Conservation (phyloP, 2,113 vertebrate genomes). For the Lates calcarifer region DNA sequence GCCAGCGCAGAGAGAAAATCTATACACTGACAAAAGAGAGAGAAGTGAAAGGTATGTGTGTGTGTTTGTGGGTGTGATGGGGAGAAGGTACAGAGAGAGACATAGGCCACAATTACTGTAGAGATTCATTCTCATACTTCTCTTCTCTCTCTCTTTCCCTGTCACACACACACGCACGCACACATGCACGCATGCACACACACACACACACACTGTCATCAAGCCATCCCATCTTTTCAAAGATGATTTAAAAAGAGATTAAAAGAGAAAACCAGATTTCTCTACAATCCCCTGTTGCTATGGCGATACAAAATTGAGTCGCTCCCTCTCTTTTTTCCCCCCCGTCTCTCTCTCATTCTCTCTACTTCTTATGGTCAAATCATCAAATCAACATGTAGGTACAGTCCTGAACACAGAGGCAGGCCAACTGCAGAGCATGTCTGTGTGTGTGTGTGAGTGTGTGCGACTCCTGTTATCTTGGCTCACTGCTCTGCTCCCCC, state of each 20-base stretch:
- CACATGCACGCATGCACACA: conserved; percentile 19
- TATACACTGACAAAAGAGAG: conserved; percentile 56
- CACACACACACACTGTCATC: conserved; percentile 44
- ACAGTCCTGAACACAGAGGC: conserved; percentile 15
- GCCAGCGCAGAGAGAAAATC: conserved; percentile 50
- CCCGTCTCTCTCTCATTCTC: neutral
- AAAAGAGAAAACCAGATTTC: conserved; percentile 57
- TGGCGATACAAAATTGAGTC: conserved; percentile 58
- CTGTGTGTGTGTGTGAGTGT: neutral
- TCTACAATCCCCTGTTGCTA: conserved; percentile 60
- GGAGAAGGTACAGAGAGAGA: conserved; percentile 25
- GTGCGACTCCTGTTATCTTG: conserved; percentile 27
- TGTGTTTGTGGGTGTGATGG: neutral
- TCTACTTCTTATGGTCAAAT: conserved; percentile 40
- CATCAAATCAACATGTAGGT: conserved; percentile 57
- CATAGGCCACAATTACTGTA: conserved; percentile 60
- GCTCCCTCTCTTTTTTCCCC: neutral
- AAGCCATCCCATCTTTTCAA: conserved; percentile 57
- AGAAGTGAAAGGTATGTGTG: conserved; percentile 16
- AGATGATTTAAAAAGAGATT: conserved; percentile 75
- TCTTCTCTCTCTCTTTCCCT: neutral
- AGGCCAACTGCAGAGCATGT: neutral
- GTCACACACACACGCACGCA: neutral
- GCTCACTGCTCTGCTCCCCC: neutral
- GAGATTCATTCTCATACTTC: conserved; percentile 45